Evolutionary conservation across 2,797 vertebrate species (phyloP).

Genomic region (Cryptoblepharus egeriae): DNA sequence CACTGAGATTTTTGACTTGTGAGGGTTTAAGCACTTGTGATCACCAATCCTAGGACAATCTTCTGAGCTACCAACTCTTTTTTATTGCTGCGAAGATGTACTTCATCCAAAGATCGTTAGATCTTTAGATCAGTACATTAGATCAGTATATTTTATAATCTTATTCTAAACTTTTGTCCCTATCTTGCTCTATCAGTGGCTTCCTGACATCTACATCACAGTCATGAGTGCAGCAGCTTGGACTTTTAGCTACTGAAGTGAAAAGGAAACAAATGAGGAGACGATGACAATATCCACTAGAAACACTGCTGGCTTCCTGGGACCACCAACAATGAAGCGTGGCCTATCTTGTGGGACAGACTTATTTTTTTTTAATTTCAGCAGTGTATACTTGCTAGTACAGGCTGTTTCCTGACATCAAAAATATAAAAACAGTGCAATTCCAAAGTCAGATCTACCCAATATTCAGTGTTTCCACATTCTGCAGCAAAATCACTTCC

Average conservation of each 20-base stretch:
- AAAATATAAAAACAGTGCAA: not conserved
- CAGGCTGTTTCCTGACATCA: slow-evolving; percentile 41
- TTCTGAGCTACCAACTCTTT: not conserved
- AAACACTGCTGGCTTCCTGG: slow-evolving; percentile 7
- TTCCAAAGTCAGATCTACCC: not conserved
- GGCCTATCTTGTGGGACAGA: slow-evolving; percentile 40
- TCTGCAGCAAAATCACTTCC: rapidly evolving
- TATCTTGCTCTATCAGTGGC: slow-evolving; percentile 14
- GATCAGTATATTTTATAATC: not conserved
- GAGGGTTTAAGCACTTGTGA: not conserved
- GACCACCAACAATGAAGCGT: not conserved
- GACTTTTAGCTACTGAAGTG: not conserved
- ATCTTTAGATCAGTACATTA: too few species aligned
- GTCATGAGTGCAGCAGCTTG: not conserved
- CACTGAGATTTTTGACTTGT: not conserved
- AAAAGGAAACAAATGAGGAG: not conserved
- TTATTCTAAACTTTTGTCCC: slow-evolving; percentile 47
- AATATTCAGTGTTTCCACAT: not conserved
- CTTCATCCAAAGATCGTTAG: not conserved
- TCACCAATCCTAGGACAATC: not conserved
- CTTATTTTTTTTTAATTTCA: slow-evolving; percentile 44
- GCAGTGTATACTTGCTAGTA: slow-evolving; percentile 62
- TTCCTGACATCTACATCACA: not conserved
- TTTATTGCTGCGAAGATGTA: not conserved
- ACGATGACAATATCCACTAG: not conserved